Evolutionary conservation across 2,888 invertebrate genomes (phyloP).

Genomic region (Dicyrtomina minuta): DNA sequence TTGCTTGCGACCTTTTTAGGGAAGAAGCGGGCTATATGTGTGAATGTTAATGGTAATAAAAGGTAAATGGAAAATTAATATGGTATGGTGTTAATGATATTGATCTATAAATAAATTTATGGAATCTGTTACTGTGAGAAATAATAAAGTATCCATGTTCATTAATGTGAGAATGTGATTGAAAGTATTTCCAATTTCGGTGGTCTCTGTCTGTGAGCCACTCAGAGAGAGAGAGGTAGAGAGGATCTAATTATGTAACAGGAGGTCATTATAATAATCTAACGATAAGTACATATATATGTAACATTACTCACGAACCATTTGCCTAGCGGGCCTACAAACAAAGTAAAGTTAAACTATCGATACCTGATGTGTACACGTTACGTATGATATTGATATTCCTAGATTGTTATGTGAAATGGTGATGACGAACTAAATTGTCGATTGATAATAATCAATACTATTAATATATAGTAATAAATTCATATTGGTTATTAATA

Average conservation of each 20-base stretch:
- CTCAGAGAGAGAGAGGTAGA: no score
- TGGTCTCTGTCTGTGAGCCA: no score
- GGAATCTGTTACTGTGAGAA: no score
- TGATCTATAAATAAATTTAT: background rate
- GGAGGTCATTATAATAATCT: conserved; percentile 3
- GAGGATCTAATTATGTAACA: background rate
- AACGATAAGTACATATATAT: conserved; percentile 8
- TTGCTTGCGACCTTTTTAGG: no score
- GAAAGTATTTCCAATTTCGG: no score
- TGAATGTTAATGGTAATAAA: no score
- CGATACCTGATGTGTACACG: conserved; percentile 30
- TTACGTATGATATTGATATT: conserved; percentile 22
- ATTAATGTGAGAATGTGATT: no score
- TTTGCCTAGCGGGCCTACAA: conserved; percentile 28
- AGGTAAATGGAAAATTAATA: no score
- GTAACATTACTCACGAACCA: conserved; percentile 12
- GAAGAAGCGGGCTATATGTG: no score
- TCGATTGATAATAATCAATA: conserved; percentile 7
- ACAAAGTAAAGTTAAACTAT: conserved; percentile 12
- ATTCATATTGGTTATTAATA: conserved; percentile 4
- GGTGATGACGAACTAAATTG: conserved; percentile 13
- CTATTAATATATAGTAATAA: conserved; percentile 12
- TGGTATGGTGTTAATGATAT: no score
- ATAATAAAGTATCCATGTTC: no score
- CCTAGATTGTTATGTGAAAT: conserved; percentile 13